Evolutionary conservation across 2,797 vertebrate genomes (phyloP).

Genomic region (Aratinga solstitialis): DNA sequence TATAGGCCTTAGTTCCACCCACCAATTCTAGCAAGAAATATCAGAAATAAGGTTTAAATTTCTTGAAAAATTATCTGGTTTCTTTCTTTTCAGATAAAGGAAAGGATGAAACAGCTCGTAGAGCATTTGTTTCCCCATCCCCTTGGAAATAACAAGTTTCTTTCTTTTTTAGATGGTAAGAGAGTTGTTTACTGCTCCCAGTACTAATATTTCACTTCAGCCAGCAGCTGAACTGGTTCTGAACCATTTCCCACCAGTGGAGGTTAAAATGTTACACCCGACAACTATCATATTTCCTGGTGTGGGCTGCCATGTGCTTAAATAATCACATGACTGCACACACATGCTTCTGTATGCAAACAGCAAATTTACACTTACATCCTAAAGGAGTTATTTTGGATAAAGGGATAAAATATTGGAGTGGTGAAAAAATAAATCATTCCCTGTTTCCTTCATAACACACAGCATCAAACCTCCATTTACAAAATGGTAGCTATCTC

Average conservation of each 20-base stretch:
- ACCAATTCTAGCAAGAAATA: not conserved
- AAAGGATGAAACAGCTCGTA: not conserved
- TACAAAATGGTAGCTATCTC: not conserved
- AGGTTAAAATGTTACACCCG: not conserved
- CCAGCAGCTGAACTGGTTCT: not conserved
- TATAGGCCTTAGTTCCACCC: not conserved
- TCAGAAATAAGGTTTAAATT: not conserved
- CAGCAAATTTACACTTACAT: not conserved
- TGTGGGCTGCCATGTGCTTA: not conserved
- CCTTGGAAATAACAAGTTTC: not conserved
- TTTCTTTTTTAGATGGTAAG: not conserved
- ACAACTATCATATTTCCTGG: not conserved
- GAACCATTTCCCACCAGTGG: not conserved
- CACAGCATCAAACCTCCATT: not conserved
- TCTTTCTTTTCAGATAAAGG: not conserved
- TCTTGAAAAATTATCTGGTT: not conserved
- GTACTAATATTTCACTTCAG: not conserved
- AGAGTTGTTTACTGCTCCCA: not conserved
- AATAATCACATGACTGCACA: not conserved
- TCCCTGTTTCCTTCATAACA: not conserved
- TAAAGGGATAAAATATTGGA: not conserved
- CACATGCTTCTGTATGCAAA: not conserved
- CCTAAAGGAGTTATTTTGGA: not conserved
- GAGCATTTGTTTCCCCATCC: not conserved
- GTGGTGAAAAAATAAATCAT: not conserved